Conservation (phyloP, 1,140 invertebrate species). For the Trichonephila clavipes region DNA sequence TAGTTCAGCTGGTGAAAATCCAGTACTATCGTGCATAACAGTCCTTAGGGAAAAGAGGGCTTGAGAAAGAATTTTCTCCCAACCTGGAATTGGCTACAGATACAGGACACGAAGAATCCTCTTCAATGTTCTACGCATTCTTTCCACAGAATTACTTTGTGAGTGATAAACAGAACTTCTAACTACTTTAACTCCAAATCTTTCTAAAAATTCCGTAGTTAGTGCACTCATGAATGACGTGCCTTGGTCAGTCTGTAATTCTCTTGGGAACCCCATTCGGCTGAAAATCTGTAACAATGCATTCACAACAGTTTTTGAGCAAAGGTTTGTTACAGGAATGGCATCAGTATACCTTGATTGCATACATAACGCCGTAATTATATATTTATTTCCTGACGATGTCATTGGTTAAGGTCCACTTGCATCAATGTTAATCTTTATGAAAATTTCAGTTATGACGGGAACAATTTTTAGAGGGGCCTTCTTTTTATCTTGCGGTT, state of each 20-base stretch:
- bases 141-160: slow-evolving; percentile 46
- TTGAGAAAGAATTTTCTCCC: background rate
- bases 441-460: too few species aligned
- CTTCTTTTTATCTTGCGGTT: too few species aligned
- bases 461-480: too few species aligned
- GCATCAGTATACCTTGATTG: slow-evolving; percentile 30
- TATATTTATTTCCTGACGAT: background rate
- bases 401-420: background rate
- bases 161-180: too few species aligned
- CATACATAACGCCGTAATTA: slow-evolving; percentile 23
- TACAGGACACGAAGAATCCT: slow-evolving; percentile 17
- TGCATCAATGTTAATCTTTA: background rate
- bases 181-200: too few species aligned
- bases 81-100: background rate
- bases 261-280: too few species aligned
- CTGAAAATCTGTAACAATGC: slow-evolving; percentile 31
- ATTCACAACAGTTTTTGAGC: background rate
- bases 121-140: slow-evolving; percentile 37
- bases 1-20: slow-evolving; percentile 19
- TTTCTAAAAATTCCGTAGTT: too few species aligned
- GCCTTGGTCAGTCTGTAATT: too few species aligned
- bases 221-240: too few species aligned
- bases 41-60: slow-evolving; percentile 8
- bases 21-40: slow-evolving; percentile 31
- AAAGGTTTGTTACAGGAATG: background rate